These are phyloP conservation scores for Cacoxenus indagator DNA, from an alignment of 2,888 invertebrate species.

Conservation along the genomic window DNA sequence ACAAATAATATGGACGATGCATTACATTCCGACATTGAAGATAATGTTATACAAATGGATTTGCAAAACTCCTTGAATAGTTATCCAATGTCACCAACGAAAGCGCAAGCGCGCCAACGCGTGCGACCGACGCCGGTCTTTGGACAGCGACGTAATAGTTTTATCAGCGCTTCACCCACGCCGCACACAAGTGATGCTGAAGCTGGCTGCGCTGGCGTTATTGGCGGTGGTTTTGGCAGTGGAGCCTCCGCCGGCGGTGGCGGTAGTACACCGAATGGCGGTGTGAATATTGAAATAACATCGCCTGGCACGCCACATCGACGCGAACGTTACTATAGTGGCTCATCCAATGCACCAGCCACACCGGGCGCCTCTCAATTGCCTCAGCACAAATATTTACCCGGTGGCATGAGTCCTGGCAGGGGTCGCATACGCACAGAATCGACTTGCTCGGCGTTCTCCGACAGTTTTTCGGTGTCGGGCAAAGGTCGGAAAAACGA, in stretches of 20 bases:
- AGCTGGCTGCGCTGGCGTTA: neutral
- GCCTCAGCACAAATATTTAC: conserved; percentile 53
- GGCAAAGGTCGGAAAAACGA: conserved; percentile 68
- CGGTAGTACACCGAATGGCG: neutral
- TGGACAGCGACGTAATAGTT: conserved; percentile 77
- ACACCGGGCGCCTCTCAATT: conserved; percentile 40
- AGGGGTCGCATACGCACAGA: conserved; percentile 68
- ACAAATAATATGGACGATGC: conserved; percentile 55
- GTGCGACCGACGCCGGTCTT: conserved; percentile 80
- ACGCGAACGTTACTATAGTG: conserved; percentile 61
- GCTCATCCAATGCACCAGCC: conserved; percentile 42
- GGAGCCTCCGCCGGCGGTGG: conserved; percentile 42
- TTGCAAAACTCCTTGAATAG: conserved; percentile 55
- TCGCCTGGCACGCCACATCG: conserved; percentile 49
- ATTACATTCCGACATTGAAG: conserved; percentile 61
- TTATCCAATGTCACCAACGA: conserved; percentile 68
- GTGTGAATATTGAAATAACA: conserved; percentile 24
- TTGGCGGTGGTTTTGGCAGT: conserved; percentile 16
- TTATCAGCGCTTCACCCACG: conserved; percentile 72
- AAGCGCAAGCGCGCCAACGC: conserved; percentile 78
- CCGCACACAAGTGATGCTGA: conserved; percentile 47
- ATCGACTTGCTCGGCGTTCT: conserved; percentile 68
- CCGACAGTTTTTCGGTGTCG: conserved; percentile 51
- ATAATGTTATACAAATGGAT: conserved; percentile 66
- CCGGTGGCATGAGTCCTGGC: conserved; percentile 52